phyloP scores from a whole-genome alignment of 2,113 vertebrate genomes.

The Mus musculus region DNA sequence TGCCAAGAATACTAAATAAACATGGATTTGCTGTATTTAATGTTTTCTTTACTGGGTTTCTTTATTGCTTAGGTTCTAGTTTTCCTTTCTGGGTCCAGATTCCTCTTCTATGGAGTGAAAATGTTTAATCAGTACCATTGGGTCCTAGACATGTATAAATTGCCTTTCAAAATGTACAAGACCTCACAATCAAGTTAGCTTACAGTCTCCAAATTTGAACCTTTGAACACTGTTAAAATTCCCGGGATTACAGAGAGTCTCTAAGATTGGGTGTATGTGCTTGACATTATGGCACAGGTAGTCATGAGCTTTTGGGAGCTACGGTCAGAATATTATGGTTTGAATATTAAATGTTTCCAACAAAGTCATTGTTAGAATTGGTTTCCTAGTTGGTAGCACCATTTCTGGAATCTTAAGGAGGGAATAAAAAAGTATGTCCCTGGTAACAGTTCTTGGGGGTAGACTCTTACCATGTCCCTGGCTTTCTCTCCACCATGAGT shows the following conservation, averaged over 20 bases:
- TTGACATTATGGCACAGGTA: neutral
- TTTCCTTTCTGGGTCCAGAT: neutral
- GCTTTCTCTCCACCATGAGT: neutral
- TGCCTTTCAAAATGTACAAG: neutral
- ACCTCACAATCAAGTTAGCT: neutral
- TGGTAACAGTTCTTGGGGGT: too few relatives aligned
- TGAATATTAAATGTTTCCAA: neutral
- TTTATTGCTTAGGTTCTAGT: neutral
- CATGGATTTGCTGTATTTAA: too few relatives aligned
- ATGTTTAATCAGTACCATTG: neutral
- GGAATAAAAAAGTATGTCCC: neutral
- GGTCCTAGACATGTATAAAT: neutral
- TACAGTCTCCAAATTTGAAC: neutral
- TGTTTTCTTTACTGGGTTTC: neutral
- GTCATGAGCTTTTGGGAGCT: too few relatives aligned
- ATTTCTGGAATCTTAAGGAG: neutral
- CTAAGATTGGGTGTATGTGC: too few relatives aligned
- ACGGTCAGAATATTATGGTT: neutral
- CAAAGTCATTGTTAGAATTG: neutral
- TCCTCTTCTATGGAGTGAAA: neutral
- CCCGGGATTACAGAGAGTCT: neutral
- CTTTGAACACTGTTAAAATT: too few relatives aligned
- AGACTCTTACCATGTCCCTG: neutral
- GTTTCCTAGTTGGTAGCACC: neutral
- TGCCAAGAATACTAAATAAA: neutral